Base-by-base conservation (phyloP, 2,888 invertebrate genomes). In the Candidula unifasciata region DNA sequence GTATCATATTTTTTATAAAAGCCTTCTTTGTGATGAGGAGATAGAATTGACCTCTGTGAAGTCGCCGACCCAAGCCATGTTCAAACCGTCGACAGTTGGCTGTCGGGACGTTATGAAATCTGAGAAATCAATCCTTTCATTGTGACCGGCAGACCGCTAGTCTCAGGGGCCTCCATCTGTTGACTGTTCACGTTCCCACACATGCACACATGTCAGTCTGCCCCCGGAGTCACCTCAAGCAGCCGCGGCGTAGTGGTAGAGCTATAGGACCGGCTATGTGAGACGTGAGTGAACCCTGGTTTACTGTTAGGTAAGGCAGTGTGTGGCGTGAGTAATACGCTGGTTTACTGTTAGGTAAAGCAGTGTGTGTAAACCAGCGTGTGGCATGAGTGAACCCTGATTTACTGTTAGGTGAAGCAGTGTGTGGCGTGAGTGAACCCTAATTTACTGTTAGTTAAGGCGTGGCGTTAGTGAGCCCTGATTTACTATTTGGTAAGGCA, bases 121-220 rank as follows among this genome's bases (percentile, higher is more conserved):
- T 21, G 78, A 78, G 78, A 78, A 78, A 78, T 78, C 64, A 78
- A 78, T 78, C 27, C 54, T 60, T 78, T 64, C 37, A 78, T 78
- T 78, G 78, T 78, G 8, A 1, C 30, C 33, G 30, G 27, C 16
- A 27, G 64, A 64, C 35, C 10, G n/a, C 64, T 35, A 35, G 54
- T 37, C 24, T 35, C n/a, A 54, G 5, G 64, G 78, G 24, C 37
- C 78, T 37, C 35, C 78, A 78, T 78, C 78, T 78, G 64, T 78
- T 78, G 78, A 60, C 37, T n/a, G 64, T 35, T 64, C 21, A 37
- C 24, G 35, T 78, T 78, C 78, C 37, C 78, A 64, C 78, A 78
- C 78, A 78, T 64, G 73, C 73, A 21, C 35, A 69, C 27, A 69
- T 69, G 76, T n/a, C 57, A 76, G 13, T 27, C 30, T 57, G 76